Percentiles rank a stretch among this genome's conserved stretches.
Conservation (phyloP, 2,888 invertebrate species). For the Epirrhoe tristata region DNA sequence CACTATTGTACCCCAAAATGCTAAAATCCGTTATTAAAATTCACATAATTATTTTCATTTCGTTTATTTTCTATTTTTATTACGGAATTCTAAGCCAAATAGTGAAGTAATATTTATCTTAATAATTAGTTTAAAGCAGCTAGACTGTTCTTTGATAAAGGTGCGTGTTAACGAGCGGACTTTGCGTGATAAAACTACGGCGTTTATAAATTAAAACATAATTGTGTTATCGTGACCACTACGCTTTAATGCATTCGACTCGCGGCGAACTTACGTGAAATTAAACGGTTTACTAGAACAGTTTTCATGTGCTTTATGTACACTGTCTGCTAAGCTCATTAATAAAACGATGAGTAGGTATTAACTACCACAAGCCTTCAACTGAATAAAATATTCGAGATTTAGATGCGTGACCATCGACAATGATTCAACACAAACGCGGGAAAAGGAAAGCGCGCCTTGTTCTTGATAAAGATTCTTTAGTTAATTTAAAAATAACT, state of each 20-base stretch:
- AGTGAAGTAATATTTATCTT: constrained; percentile 81
- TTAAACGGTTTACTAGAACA: constrained; percentile 42
- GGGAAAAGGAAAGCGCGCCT: not conserved
- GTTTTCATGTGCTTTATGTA: constrained; percentile 21
- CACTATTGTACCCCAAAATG: no score
- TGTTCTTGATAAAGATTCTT: not conserved
- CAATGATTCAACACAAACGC: not conserved
- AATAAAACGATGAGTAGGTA: constrained; percentile 2
- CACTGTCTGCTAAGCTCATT: constrained; percentile 18
- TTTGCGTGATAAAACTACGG: constrained; percentile 76
- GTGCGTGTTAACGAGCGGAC: constrained; percentile 71
- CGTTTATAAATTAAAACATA: constrained; percentile 85
- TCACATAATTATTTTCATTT: not conserved
- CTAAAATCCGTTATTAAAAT: no score
- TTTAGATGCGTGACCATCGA: not conserved
- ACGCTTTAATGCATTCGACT: constrained; percentile 74
- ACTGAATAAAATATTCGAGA: not conserved
- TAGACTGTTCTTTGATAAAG: constrained; percentile 78
- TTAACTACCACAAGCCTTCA: not conserved
- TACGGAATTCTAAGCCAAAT: constrained; percentile 29
- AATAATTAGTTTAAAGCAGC: constrained; percentile 83
- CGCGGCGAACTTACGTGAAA: constrained; percentile 47
- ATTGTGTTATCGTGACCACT: constrained; percentile 84
- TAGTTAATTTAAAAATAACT: not conserved
- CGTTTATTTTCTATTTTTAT: not conserved